Base-by-base conservation (phyloP, 2,888 invertebrate genomes). In the Dioctria linearis region DNA sequence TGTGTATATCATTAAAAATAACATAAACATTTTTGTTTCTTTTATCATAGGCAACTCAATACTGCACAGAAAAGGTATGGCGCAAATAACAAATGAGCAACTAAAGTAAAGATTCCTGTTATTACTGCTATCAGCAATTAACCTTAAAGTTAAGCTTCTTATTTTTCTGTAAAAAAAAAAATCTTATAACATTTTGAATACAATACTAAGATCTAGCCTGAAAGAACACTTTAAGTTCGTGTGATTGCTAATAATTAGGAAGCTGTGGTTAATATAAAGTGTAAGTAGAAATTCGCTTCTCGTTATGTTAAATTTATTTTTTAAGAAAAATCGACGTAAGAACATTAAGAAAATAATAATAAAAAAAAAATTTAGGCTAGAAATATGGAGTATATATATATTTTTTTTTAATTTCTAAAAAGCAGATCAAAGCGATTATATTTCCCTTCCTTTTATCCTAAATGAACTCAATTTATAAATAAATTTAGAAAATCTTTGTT, bases 61-160 rank as follows among this genome's bases (percentile, higher is more conserved):
- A 89, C 83, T 90, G 90, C 84, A 86, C 85, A 82, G 85, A 85
- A 76, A 86, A 86, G 78, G 87, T 87, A n/a, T 89, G 88, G 89
- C 37, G 49, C 49, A 51, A 73, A 66, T 76, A 65, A 37, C 9
- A 51, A 37, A 69, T 3, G 25, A 67, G 46, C 43, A 67, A 13
- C 2, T 25, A n/a, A 67, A 67, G 6, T 8, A 42, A 13, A n/a
- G 11, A 39, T 11, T 46, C 51, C 46, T 67, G 67, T 8, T 9
- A 51, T 46, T 49, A 49, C 49, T 69, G 37, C 51, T 69, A 51
- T 69, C 51, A 69, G 49, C 69, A 69, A 49, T 46, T 69, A 69
- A 69, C 49, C 69, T 69, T 51, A 69, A 51, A 25, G 39, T 11
- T 69, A 69, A 69, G 49, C 69, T 69, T 51, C 49, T 69, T 40